These are phyloP conservation scores for Apostichopus parvimensis DNA, from an alignment of 35 echinoderm and acorn worm genomes.

Conservation along the genomic window DNA sequence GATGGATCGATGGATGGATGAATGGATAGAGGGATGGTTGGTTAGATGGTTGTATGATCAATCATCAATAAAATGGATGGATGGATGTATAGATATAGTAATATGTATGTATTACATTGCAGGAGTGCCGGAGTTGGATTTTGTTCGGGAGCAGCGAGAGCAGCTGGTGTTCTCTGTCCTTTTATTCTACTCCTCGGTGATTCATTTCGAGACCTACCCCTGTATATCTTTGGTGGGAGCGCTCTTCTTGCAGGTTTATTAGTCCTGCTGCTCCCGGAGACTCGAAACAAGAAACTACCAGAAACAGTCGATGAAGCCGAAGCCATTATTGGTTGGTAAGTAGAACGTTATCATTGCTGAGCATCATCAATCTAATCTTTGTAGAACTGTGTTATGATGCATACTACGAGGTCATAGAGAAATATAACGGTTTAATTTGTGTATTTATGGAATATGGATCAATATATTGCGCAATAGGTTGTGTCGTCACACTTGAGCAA, in stretches of 20 bases:
- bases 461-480: too few relatives aligned
- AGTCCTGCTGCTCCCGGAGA: constrained; percentile 53
- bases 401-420: too few relatives aligned
- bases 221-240: background rate
- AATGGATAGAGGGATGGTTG: too few relatives aligned
- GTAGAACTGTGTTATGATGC: too few relatives aligned
- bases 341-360: background rate
- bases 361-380: too few relatives aligned
- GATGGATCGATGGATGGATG: too few relatives aligned
- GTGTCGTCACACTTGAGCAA: too few relatives aligned
- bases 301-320: constrained; percentile 61
- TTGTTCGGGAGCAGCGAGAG: constrained; percentile 24
- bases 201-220: background rate
- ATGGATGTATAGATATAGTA: too few relatives aligned
- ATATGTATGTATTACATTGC: background rate
- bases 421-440: too few relatives aligned
- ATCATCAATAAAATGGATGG: too few relatives aligned
- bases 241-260: constrained; percentile 40
- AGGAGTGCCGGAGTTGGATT: constrained; percentile 48
- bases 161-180: constrained; percentile 34
- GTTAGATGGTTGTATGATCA: too few relatives aligned
- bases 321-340: constrained; percentile 37
- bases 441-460: too few relatives aligned
- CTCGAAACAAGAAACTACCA: constrained; percentile 23
- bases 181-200: constrained; percentile 39